Percentiles rank a stretch among this genome's conserved stretches.
phyloP scores from a whole-genome alignment of 2,797 vertebrate species.

The Pitangus sulphuratus region DNA sequence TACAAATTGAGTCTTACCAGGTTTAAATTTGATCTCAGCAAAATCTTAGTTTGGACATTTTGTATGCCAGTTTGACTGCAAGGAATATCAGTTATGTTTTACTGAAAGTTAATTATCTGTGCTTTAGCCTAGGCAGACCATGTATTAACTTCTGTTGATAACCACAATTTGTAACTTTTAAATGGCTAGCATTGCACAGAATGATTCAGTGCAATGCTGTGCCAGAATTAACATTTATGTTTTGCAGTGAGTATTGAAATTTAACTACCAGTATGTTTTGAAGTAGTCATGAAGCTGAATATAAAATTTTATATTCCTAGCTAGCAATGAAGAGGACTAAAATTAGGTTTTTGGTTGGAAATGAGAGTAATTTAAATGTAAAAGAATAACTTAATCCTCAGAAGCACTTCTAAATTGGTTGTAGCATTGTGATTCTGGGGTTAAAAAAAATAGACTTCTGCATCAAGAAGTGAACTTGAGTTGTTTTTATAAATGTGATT shows the following conservation, averaged over 20 bases:
- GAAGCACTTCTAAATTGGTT: not conserved
- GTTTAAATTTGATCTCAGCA: not conserved
- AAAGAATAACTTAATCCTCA: not conserved
- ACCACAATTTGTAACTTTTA: not conserved
- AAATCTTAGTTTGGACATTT: not conserved
- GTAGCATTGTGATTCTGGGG: not conserved
- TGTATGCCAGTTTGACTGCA: not conserved
- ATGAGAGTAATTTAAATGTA: not conserved
- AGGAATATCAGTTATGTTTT: not conserved
- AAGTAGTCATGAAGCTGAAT: not conserved
- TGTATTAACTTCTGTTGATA: not conserved
- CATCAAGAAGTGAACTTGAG: not conserved
- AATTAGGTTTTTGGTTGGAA: not conserved
- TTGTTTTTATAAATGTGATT: not conserved
- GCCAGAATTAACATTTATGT: not conserved
- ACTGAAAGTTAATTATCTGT: not conserved
- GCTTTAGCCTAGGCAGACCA: not conserved
- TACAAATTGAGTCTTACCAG: not conserved
- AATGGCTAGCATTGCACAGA: not conserved
- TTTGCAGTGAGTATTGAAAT: not conserved
- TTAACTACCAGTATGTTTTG: not conserved
- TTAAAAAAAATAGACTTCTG: not conserved
- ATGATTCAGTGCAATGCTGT: not conserved
- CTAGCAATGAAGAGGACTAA: not conserved
- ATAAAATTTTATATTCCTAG: not conserved